These are phyloP conservation scores for Pseudachorutes palmiensis DNA, from an alignment of 1,140 invertebrate species.

Conservation along the genomic window DNA sequence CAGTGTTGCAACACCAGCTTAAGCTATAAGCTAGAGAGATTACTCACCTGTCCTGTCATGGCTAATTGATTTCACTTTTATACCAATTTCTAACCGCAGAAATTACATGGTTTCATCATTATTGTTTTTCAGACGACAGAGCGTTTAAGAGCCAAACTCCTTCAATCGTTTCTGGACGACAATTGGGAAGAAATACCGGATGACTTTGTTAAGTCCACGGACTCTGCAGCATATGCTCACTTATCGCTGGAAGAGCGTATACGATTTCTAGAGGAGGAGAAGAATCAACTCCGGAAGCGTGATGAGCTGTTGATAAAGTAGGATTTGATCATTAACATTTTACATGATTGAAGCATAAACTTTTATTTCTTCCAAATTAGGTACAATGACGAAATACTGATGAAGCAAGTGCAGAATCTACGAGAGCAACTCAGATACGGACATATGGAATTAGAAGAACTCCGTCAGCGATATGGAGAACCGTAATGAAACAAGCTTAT, in stretches of 20 bases:
- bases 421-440: not conserved
- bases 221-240: not conserved
- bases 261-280: not conserved
- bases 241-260: not conserved
- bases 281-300: not conserved
- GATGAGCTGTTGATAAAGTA: not conserved
- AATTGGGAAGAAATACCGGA: not conserved
- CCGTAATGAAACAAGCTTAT: too few relatives aligned
- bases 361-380: too few relatives aligned
- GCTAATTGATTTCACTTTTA: too few relatives aligned
- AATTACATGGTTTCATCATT: too few relatives aligned
- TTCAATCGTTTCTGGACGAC: not conserved
- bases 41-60: too few relatives aligned
- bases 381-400: conserved; percentile 5
- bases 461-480: not conserved
- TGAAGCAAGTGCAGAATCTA: not conserved
- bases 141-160: not conserved
- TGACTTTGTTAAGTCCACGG: not conserved
- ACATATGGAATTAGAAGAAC: not conserved
- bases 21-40: too few relatives aligned
- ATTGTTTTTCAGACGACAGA: not conserved
- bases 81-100: too few relatives aligned
- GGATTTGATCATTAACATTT: too few relatives aligned
- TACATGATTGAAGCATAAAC: too few relatives aligned
- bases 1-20: too few relatives aligned